A percentile compares a stretch with the other conserved stretches of the same genome.
Conservation (phyloP, 2,888 invertebrate species). For the Drosophila siamana region DNA sequence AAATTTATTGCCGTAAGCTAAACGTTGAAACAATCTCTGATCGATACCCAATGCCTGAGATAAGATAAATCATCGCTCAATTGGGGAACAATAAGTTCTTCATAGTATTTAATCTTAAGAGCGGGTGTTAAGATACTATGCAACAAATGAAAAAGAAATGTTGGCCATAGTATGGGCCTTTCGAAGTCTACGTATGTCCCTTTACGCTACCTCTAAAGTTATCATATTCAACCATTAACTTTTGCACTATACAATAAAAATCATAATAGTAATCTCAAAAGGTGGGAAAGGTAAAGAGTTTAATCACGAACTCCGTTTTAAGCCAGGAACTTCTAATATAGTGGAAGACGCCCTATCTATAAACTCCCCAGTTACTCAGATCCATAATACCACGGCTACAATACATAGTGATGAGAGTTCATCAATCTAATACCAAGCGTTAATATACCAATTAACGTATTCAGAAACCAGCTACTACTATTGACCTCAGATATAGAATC, state of each 20-base stretch:
- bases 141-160: conserved; percentile 27
- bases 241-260: conserved; percentile 23
- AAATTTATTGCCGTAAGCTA: no score
- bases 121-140: no score
- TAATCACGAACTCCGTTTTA: conserved; percentile 72
- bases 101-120: no score
- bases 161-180: conserved; percentile 19
- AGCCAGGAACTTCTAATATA: conserved; percentile 71
- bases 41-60: no score
- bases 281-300: conserved; percentile 45
- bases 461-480: conserved; percentile 4
- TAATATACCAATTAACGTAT: not conserved
- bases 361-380: conserved; percentile 16
- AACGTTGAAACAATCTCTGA: no score
- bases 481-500: not conserved
- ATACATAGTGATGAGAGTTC: conserved; percentile 1
- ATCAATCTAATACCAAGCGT: not conserved
- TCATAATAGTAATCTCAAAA: conserved; percentile 42
- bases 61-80: no score
- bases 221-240: conserved; percentile 29
- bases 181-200: conserved; percentile 71
- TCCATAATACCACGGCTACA: conserved; percentile 11
- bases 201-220: conserved; percentile 71
- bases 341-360: conserved; percentile 58
- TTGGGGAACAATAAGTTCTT: no score